These are phyloP conservation scores for Sebastes fasciatus DNA, from an alignment of 2,113 vertebrate species.

Conservation along the genomic window DNA sequence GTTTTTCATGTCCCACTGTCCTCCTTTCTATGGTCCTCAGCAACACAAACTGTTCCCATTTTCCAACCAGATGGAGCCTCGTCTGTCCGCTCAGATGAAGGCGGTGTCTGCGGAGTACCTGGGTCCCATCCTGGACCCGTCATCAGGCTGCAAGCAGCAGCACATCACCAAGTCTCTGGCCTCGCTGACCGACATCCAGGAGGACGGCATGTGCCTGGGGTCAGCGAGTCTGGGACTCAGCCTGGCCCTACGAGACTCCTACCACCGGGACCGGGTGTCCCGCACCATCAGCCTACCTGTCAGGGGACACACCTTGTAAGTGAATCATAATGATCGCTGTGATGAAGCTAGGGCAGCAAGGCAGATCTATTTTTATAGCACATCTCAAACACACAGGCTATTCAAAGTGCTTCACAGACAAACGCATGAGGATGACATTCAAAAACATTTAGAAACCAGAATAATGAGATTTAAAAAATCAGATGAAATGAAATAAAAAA, in stretches of 20 bases:
- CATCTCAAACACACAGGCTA: background rate
- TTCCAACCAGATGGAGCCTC: conserved; percentile 89
- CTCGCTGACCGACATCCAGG: conserved; percentile 95
- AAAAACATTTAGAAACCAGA: background rate
- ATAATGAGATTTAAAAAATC: background rate
- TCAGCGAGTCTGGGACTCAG: conserved; percentile 80
- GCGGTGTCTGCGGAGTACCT: conserved; percentile 94
- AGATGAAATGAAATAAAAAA: background rate
- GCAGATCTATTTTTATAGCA: background rate
- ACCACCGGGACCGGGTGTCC: conserved; percentile 89
- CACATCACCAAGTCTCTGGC: conserved; percentile 97
- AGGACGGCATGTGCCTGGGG: conserved; percentile 81
- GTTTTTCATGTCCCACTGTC: background rate
- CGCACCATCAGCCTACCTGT: conserved; percentile 94
- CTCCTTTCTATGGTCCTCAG: background rate
- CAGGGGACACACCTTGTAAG: conserved; percentile 97
- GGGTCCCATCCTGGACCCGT: conserved; percentile 89
- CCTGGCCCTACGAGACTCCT: conserved; percentile 86
- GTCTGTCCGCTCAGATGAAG: conserved; percentile 94
- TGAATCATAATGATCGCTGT: conserved; percentile 14
- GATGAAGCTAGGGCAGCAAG: background rate
- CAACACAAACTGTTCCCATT: conserved; percentile 17
- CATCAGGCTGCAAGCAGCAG: conserved; percentile 82
- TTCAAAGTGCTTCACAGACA: background rate
- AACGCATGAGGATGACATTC: background rate